A percentile compares a stretch with the other conserved stretches of the same genome.
Conservation (phyloP, 2,888 invertebrate species). For the Morinoia aosen region DNA sequence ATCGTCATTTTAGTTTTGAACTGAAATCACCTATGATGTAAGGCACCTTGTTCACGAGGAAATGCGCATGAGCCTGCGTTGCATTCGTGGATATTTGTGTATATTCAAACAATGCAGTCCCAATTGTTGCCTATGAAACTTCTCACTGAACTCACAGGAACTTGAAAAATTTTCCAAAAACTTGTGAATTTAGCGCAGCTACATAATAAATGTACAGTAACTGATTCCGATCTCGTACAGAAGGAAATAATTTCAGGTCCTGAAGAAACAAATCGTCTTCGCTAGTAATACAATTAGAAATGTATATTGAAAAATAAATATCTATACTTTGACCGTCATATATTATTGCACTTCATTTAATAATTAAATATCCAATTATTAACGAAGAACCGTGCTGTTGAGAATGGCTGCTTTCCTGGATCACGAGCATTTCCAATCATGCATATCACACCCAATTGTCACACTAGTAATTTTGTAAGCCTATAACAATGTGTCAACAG, state of each 20-base stretch:
- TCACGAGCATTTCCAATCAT: not conserved
- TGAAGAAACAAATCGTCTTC: no score
- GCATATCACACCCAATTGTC: not conserved
- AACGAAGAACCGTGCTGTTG: not conserved
- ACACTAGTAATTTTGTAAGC: not conserved
- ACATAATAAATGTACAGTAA: no score
- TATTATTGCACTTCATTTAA: not conserved
- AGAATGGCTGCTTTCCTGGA: not conserved
- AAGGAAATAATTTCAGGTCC: no score
- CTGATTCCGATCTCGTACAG: no score
- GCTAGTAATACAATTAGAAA: no score
- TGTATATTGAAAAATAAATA: not conserved
- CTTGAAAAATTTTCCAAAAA: no score
- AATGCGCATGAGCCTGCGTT: not conserved
- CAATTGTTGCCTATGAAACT: no score
- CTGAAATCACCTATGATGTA: not conserved
- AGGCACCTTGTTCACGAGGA: not conserved
- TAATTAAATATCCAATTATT: not conserved
- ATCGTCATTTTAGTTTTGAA: not conserved
- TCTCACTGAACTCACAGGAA: no score
- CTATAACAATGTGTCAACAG: not conserved
- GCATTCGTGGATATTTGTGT: no score
- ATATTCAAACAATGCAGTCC: no score
- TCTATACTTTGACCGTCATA: not conserved
- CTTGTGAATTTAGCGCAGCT: no score